Conservation (phyloP, 2,113 vertebrate genomes). For the Rhizomys pruinosus region DNA sequence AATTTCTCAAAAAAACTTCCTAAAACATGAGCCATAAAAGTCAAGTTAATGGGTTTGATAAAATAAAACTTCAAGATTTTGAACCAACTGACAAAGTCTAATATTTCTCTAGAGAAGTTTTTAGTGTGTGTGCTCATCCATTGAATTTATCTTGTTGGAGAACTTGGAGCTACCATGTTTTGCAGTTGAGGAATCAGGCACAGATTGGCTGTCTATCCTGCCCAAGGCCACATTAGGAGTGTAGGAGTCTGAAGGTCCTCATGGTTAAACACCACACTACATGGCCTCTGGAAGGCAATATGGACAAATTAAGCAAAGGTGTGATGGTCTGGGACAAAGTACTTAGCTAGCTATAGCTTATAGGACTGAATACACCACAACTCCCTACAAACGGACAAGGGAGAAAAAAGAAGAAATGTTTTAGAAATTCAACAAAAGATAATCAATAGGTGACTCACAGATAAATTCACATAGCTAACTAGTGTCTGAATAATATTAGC, state of each 20-base stretch:
- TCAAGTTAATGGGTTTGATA: not conserved
- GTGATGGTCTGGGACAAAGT: not conserved
- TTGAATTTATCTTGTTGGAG: too few relatives aligned
- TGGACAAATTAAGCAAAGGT: not conserved
- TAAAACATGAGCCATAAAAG: not conserved
- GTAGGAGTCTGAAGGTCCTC: too few relatives aligned
- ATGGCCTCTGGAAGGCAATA: not conserved
- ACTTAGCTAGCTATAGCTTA: not conserved
- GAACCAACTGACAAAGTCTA: not conserved
- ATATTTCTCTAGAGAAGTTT: not conserved
- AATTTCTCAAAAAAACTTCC: not conserved
- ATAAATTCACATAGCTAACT: not conserved
- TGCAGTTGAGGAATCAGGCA: not conserved
- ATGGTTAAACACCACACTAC: not conserved
- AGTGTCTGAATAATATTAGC: not conserved
- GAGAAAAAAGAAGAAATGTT: not conserved
- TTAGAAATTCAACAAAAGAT: not conserved
- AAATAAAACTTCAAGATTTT: slow-evolving; percentile 34
- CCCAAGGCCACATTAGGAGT: not conserved
- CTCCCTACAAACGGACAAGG: not conserved
- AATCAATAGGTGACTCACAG: not conserved
- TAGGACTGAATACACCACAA: not conserved
- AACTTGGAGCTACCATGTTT: not conserved
- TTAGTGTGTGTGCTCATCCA: not conserved
- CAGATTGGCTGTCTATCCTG: not conserved